These are phyloP conservation scores for Spea hammondii DNA, from an alignment of 2,797 vertebrate species.

Conservation along the genomic window DNA sequence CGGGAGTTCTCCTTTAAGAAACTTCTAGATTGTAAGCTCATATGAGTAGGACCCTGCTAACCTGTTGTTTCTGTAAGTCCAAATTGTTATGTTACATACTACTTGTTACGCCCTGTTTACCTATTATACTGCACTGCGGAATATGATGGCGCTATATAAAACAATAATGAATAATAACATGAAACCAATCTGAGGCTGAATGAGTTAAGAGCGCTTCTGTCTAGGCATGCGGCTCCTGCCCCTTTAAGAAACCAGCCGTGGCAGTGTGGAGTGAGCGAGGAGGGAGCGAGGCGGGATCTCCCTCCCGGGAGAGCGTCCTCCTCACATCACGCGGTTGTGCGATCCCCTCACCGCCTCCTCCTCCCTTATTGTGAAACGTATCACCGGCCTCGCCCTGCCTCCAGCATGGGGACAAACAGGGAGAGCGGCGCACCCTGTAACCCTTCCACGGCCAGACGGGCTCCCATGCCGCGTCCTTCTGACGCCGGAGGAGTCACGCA, in stretches of 20 bases:
- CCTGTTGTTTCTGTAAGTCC: too few species aligned
- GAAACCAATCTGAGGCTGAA: too few species aligned
- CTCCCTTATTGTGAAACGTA: conserved; percentile 55
- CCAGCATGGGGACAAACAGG: conserved; percentile 23
- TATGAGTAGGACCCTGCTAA: too few species aligned
- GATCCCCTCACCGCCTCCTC: conserved; percentile 51
- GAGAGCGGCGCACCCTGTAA: conserved; percentile 33
- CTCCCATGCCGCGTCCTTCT: not conserved
- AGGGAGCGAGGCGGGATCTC: conserved; percentile 12
- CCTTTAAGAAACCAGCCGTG: conserved; percentile 18
- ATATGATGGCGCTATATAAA: too few species aligned
- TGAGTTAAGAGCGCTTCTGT: too few species aligned
- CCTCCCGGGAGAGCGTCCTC: conserved; percentile 12
- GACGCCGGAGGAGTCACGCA: not conserved
- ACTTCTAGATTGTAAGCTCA: too few species aligned
- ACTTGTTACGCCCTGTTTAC: too few species aligned
- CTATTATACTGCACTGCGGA: too few species aligned
- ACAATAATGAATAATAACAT: too few species aligned
- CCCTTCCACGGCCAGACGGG: conserved; percentile 22
- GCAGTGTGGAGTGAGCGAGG: too few species aligned
- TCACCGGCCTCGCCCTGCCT: conserved; percentile 10
- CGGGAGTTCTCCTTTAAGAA: too few species aligned
- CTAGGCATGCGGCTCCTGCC: not conserved
- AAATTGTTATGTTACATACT: too few species aligned
- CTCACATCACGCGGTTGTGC: conserved; percentile 40